Base-by-base conservation (phyloP, 2,888 invertebrate species). In the Poecilus cupreus region DNA sequence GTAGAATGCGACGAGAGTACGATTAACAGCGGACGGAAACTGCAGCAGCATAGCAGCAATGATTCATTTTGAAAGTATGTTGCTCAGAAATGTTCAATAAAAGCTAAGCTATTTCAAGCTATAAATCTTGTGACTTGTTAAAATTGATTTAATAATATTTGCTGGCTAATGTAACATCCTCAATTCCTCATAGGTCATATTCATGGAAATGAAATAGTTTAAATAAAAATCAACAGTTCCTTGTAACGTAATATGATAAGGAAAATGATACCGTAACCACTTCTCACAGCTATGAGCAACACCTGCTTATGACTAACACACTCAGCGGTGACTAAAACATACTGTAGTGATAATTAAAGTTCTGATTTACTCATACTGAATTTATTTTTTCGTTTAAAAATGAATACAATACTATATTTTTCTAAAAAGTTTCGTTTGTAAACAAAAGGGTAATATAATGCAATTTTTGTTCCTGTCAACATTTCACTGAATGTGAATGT, bases 61-160 rank as follows among this genome's bases (percentile, higher is more conserved):
- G 74, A 74, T 74, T 74, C 74, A 74, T 74, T 18, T n/a, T 32
- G 49, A 49, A 74, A 74, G 49, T 22, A 74, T 74, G 60, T 74
- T 49, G 22, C 4, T 74, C 26, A 49, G 22, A 74, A 49, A 13
- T 74, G 20, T 43, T 37, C 39, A 46, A 74, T 70, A 11, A 70
- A 10, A 26, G 32, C 6, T 64, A 32, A 32, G 22, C 20, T 3
- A 22, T 24, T 57, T 24, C n/a, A n/a, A 18, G 11, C 51, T 16
- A 49, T 16, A 16, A 49, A 49, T 49, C 13, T 16, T 13, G 51
- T 49, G 51, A 49, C 51, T 16, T 18, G 51, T 18, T 49, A 49
- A 6, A 18, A 10, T 13, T 49, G 18, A 49, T 49, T 13, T 18
- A 49, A 49, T 26, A 26, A 26, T 2, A 26, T 26, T 26, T 26